Evolutionary conservation across 2,113 vertebrate species (phyloP).

Genomic region (Stegostoma tigrinum): DNA sequence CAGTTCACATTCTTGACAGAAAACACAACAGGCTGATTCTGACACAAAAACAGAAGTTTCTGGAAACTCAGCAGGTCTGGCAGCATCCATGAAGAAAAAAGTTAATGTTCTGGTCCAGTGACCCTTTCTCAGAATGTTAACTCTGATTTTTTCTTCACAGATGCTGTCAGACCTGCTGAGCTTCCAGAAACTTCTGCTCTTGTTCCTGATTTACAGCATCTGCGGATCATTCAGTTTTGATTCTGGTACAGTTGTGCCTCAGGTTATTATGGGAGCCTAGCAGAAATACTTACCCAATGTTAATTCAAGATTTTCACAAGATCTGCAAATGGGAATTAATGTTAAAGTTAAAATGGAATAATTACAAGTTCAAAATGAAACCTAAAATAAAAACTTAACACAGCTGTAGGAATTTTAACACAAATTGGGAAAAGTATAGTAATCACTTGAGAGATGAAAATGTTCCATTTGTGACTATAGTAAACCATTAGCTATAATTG

Average conservation of each 20-base stretch:
- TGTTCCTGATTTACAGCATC: too few species aligned
- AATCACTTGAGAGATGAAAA: not conserved
- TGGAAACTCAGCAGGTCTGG: too few species aligned
- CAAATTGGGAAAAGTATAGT: not conserved
- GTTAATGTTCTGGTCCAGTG: too few species aligned
- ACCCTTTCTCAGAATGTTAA: too few species aligned
- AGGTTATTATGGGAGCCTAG: not conserved
- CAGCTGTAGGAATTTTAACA: not conserved
- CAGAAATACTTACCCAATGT: not conserved
- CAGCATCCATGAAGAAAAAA: too few species aligned
- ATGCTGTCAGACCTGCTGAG: too few species aligned
- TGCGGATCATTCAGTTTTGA: too few species aligned
- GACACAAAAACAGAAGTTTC: not conserved
- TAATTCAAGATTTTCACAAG: not conserved
- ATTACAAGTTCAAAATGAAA: not conserved
- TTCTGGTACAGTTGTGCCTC: not conserved
- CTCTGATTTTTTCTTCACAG: too few species aligned
- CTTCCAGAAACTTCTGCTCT: too few species aligned
- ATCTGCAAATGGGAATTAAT: conserved; percentile 2
- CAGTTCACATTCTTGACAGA: not conserved
- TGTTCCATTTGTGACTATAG: not conserved
- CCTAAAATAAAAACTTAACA: not conserved
- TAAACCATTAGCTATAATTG: not conserved
- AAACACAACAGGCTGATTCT: not conserved
- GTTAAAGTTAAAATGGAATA: not conserved